phyloP scores from a whole-genome alignment of 1,140 invertebrate genomes.

The Drosophila equinoxialis region DNA sequence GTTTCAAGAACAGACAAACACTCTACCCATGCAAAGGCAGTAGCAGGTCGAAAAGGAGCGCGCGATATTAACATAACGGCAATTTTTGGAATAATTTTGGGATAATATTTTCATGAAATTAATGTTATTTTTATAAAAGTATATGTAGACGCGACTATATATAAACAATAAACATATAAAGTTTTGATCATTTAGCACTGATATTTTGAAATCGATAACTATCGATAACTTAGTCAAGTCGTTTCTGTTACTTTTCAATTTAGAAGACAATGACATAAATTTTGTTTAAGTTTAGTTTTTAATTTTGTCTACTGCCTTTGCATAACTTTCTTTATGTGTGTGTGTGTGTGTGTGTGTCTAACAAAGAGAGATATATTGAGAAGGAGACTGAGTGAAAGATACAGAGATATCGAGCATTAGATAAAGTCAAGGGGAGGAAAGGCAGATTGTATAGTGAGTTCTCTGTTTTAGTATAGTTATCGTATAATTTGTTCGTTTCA shows the following conservation, averaged over 20 bases:
- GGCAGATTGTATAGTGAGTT: constrained; percentile 3
- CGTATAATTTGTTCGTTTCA: constrained; percentile 13
- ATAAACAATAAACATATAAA: too few relatives aligned
- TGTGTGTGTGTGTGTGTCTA: constrained; percentile 9
- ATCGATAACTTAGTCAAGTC: too few relatives aligned
- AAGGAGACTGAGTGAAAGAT: constrained; percentile 1
- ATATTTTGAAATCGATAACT: too few relatives aligned
- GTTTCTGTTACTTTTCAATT: too few relatives aligned
- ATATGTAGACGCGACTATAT: too few relatives aligned
- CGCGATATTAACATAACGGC: not conserved
- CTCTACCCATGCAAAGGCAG: not conserved
- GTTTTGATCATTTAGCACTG: too few relatives aligned
- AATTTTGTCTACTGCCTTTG: constrained; percentile 1
- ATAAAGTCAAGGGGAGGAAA: constrained; percentile 14
- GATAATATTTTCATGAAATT: too few relatives aligned
- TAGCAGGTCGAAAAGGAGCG: not conserved
- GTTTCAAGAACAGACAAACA: not conserved
- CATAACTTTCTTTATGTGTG: not conserved
- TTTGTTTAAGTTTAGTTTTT: not conserved
- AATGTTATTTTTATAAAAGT: too few relatives aligned
- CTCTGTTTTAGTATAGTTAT: constrained; percentile 17
- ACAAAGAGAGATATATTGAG: constrained; percentile 18
- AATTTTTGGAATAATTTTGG: not conserved
- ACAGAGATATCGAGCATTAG: constrained; percentile 7
- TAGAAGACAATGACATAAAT: too few relatives aligned